phyloP scores from a whole-genome alignment of 2,797 vertebrate genomes.

The Peromyscus eremicus region DNA sequence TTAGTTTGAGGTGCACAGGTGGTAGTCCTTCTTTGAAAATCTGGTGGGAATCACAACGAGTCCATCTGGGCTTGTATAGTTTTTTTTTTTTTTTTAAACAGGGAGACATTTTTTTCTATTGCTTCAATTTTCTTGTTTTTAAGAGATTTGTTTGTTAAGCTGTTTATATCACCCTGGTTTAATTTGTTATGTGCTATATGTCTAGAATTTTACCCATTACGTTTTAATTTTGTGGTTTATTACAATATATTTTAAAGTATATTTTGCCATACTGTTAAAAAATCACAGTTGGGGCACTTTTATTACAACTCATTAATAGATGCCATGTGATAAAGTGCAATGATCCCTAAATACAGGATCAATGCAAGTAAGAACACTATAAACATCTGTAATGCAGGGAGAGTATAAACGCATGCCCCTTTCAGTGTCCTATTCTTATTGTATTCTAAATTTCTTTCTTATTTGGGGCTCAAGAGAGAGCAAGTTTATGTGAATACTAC shows the following conservation, averaged over 20 bases:
- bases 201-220: not conserved
- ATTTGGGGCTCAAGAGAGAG: slow-evolving; percentile 19
- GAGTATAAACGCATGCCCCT: not conserved
- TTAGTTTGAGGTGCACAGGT: not conserved
- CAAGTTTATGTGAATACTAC: slow-evolving; percentile 26
- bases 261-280: not conserved
- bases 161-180: not conserved
- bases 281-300: not conserved
- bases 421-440: slow-evolving; percentile 10
- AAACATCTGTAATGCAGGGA: not conserved
- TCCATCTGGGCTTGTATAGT: not conserved
- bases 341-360: not conserved
- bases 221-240: not conserved
- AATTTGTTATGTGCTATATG: not conserved
- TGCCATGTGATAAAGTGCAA: not conserved
- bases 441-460: slow-evolving; percentile 45
- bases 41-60: not conserved
- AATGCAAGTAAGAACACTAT: not conserved
- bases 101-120: not conserved
- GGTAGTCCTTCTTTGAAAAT: not conserved
- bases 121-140: not conserved
- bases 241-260: not conserved
- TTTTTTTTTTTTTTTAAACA: not conserved
- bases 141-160: not conserved
- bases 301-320: not conserved